phyloP scores from a whole-genome alignment of 2,888 invertebrate genomes.

The Tromatobia lineatoria region DNA sequence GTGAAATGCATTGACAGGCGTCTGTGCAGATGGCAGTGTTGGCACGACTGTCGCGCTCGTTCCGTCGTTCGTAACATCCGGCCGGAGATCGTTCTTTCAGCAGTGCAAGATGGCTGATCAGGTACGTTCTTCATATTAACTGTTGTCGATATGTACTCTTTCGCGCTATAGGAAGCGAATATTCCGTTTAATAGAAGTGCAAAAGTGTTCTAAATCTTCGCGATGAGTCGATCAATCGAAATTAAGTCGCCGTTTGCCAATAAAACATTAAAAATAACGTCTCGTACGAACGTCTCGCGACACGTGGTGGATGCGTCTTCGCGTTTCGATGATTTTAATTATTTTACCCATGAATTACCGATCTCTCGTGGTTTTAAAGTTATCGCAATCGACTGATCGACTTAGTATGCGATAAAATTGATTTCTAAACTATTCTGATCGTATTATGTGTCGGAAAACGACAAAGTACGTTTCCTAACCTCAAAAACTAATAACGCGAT shows the following conservation, averaged over 20 bases:
- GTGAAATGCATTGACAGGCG: slow-evolving; percentile 8
- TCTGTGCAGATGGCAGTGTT: slow-evolving; percentile 36
- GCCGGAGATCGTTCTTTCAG: slow-evolving; percentile 85
- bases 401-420: background rate
- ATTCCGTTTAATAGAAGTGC: slow-evolving; percentile 4
- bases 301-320: slow-evolving; percentile 77
- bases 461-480: slow-evolving; percentile 37
- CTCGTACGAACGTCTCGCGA: slow-evolving; percentile 32
- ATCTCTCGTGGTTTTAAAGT: background rate
- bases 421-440: background rate
- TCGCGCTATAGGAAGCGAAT: slow-evolving; percentile 14
- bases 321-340: background rate
- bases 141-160: slow-evolving; percentile 58
- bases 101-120: slow-evolving; percentile 93
- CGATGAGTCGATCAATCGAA: slow-evolving; percentile 4
- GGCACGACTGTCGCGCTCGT: background rate
- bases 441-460: background rate
- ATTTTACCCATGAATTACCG: background rate
- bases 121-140: slow-evolving; percentile 87
- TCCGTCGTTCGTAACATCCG: slow-evolving; percentile 65
- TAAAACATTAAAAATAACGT: slow-evolving; percentile 48
- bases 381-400: background rate
- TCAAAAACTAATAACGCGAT: background rate
- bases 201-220: slow-evolving; percentile 14
- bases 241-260: slow-evolving; percentile 1